Evolutionary conservation across 2,888 invertebrate species (phyloP).

Genomic region (Limnephilus lunatus): DNA sequence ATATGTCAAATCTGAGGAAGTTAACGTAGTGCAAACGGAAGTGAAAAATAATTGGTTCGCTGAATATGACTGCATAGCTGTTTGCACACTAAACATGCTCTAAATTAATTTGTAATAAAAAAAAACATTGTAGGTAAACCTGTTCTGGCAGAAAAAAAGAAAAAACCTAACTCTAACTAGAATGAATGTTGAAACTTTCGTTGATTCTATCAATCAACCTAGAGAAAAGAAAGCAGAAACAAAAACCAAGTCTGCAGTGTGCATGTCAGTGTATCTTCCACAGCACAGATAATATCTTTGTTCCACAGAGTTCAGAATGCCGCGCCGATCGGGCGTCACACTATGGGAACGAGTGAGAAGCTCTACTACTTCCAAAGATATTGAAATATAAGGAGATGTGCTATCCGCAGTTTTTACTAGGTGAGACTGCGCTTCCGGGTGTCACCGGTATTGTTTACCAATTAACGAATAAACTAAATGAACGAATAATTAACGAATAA

Average conservation of each 20-base stretch:
- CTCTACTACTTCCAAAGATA: not conserved
- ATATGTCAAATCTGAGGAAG: not conserved
- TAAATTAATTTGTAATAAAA: not conserved
- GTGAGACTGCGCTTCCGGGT: no score
- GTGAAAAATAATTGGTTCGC: conserved; percentile 17
- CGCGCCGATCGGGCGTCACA: not conserved
- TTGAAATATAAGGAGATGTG: no score
- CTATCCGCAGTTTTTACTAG: no score
- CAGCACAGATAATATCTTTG: no score
- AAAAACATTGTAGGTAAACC: not conserved
- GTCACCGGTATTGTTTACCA: no score
- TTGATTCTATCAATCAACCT: not conserved
- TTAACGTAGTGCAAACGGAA: conserved; percentile 17
- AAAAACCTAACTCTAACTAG: not conserved
- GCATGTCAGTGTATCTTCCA: not conserved
- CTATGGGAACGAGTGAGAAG: not conserved
- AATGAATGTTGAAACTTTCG: not conserved
- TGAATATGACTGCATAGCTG: not conserved
- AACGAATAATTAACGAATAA: no score
- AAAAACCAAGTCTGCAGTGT: not conserved
- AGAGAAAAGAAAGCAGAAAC: not conserved
- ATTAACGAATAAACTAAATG: no score
- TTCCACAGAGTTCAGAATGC: no score
- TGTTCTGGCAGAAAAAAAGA: not conserved
- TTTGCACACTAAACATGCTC: not conserved